A percentile compares a stretch with the other conserved stretches of the same genome.
These are phyloP conservation scores for Apis mellifera DNA, from an alignment of 1,140 invertebrate genomes.

Conservation along the genomic window Amel_HAv3.1 CM009932.2:14963501-14964000, in stretches of 20 bases:
- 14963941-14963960: no score
- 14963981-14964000: no score
- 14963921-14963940: no score
- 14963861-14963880: constrained; percentile 8
- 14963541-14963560: constrained; percentile 31
- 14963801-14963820: constrained; percentile 47
- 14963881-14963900: constrained; percentile 63
- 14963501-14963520: constrained; percentile 25
- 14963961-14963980: no score
- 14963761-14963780: constrained; percentile 67
- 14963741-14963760: constrained; percentile 48
- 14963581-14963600: no score
- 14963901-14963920: constrained; percentile 29
- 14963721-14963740: constrained; percentile 18
- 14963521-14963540: constrained; percentile 32
- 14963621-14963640: constrained; percentile 7
- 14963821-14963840: constrained; percentile 46
- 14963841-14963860: not conserved
- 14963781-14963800: constrained; percentile 54
- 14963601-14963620: not conserved
- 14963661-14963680: not conserved
- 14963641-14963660: not conserved
- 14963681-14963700: no score
- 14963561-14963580: constrained; percentile 14
- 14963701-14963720: no score